A percentile compares a stretch with the other conserved stretches of the same genome.
These are phyloP conservation scores for Lindbergichthys nudifrons DNA, from an alignment of 2,797 vertebrate species.

Conservation along the genomic window DNA sequence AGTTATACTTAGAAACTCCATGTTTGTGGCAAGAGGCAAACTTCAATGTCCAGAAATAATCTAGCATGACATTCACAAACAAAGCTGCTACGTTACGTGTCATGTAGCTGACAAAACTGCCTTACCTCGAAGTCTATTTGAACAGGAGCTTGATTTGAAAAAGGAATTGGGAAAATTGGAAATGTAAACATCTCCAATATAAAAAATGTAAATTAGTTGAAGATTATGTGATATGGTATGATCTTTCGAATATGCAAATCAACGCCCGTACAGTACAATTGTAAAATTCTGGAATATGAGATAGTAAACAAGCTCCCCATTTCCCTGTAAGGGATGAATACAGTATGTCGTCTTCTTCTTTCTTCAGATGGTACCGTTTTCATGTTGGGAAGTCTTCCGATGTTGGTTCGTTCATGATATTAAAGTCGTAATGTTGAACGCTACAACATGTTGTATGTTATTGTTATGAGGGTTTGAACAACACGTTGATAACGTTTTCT, in stretches of 20 bases:
- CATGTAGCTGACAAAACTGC: not conserved
- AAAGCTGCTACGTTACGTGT: conserved; percentile 35
- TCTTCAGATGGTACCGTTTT: too few species aligned
- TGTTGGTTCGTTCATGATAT: too few species aligned
- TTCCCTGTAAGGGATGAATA: too few species aligned
- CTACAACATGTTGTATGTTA: too few species aligned
- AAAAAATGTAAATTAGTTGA: not conserved
- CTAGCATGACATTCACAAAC: conserved; percentile 61
- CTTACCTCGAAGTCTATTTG: conserved; percentile 17
- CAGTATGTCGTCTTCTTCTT: too few species aligned
- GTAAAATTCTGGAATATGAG: too few species aligned
- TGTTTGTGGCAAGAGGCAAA: conserved; percentile 54
- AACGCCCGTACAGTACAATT: too few species aligned
- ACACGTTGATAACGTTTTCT: too few species aligned
- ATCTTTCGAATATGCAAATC: not conserved
- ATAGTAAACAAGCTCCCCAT: too few species aligned
- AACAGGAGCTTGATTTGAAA: not conserved
- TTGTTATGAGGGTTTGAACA: too few species aligned
- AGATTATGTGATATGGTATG: not conserved
- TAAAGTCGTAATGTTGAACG: too few species aligned
- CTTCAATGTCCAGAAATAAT: conserved; percentile 52
- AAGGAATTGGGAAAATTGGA: not conserved
- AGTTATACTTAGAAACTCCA: conserved; percentile 58
- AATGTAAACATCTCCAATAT: not conserved
- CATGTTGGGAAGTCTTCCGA: too few species aligned